Conservation (phyloP, 2,888 invertebrate genomes). For the Yponomeuta sedellus region DNA sequence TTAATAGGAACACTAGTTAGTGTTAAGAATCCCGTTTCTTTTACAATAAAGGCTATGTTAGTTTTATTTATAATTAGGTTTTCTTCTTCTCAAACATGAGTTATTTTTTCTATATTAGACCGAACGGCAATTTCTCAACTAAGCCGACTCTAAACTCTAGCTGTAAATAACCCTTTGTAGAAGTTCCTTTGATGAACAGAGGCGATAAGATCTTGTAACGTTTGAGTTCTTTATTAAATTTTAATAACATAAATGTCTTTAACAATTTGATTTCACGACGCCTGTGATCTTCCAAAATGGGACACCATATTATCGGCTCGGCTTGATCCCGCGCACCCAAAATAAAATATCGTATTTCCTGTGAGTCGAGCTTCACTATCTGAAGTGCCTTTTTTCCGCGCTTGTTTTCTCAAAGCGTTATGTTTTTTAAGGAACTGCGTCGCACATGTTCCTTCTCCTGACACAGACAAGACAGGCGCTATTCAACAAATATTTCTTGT, state of each 20-base stretch:
- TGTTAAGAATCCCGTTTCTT: too few relatives aligned
- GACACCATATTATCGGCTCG: slow-evolving; percentile 68
- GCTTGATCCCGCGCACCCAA: slow-evolving; percentile 76
- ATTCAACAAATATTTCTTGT: slow-evolving; percentile 27
- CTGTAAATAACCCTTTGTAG: slow-evolving; percentile 14
- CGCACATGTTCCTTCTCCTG: slow-evolving; percentile 61
- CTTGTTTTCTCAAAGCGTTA: slow-evolving; percentile 56
- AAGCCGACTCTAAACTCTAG: not conserved
- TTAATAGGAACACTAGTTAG: too few relatives aligned
- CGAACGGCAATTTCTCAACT: not conserved
- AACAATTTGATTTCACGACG: slow-evolving; percentile 63
- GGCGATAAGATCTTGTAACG: not conserved
- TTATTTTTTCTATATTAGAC: not conserved
- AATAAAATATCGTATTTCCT: slow-evolving; percentile 77
- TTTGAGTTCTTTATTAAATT: slow-evolving; percentile 9
- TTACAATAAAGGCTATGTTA: too few relatives aligned
- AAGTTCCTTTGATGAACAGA: slow-evolving; percentile 9
- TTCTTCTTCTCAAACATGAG: too few relatives aligned
- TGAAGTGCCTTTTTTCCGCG: slow-evolving; percentile 57
- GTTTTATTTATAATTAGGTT: too few relatives aligned
- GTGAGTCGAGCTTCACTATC: slow-evolving; percentile 66
- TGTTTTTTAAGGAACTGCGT: slow-evolving; percentile 68
- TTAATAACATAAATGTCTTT: slow-evolving; percentile 40
- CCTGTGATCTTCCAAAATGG: slow-evolving; percentile 62
- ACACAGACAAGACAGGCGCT: not conserved